Evolutionary conservation across 2,113 vertebrate species (phyloP).

Genomic region (Chascanopsetta lugubris): DNA sequence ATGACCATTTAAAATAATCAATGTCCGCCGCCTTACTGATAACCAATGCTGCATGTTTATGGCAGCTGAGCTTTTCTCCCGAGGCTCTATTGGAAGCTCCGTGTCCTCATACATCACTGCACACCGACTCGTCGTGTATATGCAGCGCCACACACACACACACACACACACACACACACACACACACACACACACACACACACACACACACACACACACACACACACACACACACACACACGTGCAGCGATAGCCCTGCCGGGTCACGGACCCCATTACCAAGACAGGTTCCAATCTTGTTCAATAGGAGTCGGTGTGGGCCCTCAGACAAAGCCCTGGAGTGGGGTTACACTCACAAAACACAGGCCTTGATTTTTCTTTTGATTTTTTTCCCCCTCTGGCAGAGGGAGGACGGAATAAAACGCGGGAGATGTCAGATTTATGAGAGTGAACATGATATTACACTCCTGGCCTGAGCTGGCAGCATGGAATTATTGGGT

Average conservation of each 20-base stretch:
- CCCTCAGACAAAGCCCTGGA: conserved; percentile 49
- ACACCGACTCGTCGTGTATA: conserved; percentile 25
- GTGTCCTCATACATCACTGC: conserved; percentile 49
- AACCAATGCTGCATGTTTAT: conserved; percentile 58
- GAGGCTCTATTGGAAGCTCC: conserved; percentile 50
- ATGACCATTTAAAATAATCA: conserved; percentile 71
- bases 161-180: conserved; percentile 25
- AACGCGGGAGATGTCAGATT: conserved; percentile 38
- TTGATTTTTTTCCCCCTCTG: not conserved
- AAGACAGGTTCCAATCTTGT: conserved; percentile 74
- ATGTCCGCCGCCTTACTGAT: conserved; percentile 60
- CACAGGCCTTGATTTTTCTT: conserved; percentile 28
- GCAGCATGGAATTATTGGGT: conserved; percentile 42
- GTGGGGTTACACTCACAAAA: conserved; percentile 56
- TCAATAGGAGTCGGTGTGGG: conserved; percentile 46
- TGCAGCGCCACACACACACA: no score
- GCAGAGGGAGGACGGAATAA: conserved; percentile 23
- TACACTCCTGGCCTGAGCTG: conserved; percentile 32
- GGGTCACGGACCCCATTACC: conserved; percentile 73
- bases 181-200: conserved; percentile 29
- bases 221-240: conserved; percentile 17
- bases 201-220: not conserved
- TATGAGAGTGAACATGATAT: conserved; percentile 54
- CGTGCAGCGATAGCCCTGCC: conserved; percentile 27
- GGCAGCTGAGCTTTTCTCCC: conserved; percentile 59